Conservation (phyloP, 2,113 vertebrate genomes). For the Hemiscyllium ocellatum region DNA sequence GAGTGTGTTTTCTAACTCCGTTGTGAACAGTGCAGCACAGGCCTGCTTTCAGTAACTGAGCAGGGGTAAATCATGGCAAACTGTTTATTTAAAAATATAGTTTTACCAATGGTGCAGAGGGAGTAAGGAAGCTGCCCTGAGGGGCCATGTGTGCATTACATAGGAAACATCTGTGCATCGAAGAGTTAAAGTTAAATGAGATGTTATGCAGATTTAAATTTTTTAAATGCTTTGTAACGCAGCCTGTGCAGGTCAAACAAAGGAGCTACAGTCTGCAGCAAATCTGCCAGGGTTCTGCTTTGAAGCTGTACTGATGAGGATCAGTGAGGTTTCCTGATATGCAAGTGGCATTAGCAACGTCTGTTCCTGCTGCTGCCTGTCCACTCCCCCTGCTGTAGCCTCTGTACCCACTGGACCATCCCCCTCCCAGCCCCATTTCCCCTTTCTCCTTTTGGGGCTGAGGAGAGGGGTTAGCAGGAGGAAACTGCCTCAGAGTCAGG, state of each 20-base stretch:
- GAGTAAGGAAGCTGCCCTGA: neutral
- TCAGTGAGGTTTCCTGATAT: neutral
- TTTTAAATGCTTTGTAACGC: neutral
- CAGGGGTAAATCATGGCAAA: neutral
- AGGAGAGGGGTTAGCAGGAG: too few species aligned
- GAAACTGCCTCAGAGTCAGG: neutral
- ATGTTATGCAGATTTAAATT: neutral
- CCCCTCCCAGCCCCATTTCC: neutral
- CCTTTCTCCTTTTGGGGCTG: neutral
- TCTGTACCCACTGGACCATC: neutral
- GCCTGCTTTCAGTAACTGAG: neutral
- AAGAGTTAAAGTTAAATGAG: conserved; percentile 22
- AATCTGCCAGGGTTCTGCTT: neutral
- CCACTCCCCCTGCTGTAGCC: neutral
- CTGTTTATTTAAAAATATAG: neutral
- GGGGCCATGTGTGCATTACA: neutral
- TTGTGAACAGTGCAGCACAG: neutral
- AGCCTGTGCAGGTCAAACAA: conserved; percentile 1
- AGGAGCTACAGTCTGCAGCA: neutral
- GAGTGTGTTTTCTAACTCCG: neutral
- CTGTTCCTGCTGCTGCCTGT: neutral
- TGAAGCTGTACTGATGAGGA: neutral
- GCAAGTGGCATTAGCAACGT: neutral
- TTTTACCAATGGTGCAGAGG: neutral
- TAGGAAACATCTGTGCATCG: neutral